Percentiles rank a stretch among this genome's conserved stretches.
Conservation (phyloP, 2,888 invertebrate genomes). For the Mesorhabditis belari region DNA sequence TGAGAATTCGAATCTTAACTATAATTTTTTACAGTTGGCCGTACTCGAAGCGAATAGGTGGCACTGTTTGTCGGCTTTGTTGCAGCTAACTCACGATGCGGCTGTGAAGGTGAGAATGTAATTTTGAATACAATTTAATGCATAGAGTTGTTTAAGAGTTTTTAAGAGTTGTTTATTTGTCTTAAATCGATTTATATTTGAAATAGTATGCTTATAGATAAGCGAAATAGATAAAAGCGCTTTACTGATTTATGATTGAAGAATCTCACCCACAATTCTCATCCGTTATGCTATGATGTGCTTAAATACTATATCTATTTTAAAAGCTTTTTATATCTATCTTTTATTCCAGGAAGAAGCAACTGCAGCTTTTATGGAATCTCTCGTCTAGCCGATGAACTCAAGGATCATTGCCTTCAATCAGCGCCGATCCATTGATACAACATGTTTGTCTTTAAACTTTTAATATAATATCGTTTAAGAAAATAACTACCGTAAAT, state of each 20-base stretch:
- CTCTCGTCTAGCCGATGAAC: slow-evolving; percentile 89
- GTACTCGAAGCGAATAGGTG: slow-evolving; percentile 27
- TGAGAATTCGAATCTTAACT: not conserved
- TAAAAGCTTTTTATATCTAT: not conserved
- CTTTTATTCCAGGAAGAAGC: slow-evolving; percentile 64
- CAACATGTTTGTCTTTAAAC: too few relatives aligned
- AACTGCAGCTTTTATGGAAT: slow-evolving; percentile 94
- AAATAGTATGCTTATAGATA: too few relatives aligned
- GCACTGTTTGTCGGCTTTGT: slow-evolving; percentile 24
- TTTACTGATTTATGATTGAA: too few relatives aligned
- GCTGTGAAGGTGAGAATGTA: slow-evolving; percentile 11
- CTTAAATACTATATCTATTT: not conserved
- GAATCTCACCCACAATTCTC: slow-evolving; percentile 75
- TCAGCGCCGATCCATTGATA: too few relatives aligned
- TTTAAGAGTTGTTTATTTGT: too few relatives aligned
- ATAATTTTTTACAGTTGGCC: slow-evolving; percentile 11
- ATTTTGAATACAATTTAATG: slow-evolving; percentile 59
- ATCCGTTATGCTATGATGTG: not conserved
- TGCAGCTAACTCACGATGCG: slow-evolving; percentile 82
- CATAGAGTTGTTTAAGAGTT: too few relatives aligned
- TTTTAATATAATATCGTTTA: too few relatives aligned
- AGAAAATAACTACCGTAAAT: too few relatives aligned
- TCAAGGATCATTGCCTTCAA: slow-evolving; percentile 91
- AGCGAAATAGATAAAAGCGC: too few relatives aligned
- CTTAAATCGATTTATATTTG: too few relatives aligned